Conservation (phyloP, 1,140 invertebrate genomes). For the Neuroterus valhalla region DNA sequence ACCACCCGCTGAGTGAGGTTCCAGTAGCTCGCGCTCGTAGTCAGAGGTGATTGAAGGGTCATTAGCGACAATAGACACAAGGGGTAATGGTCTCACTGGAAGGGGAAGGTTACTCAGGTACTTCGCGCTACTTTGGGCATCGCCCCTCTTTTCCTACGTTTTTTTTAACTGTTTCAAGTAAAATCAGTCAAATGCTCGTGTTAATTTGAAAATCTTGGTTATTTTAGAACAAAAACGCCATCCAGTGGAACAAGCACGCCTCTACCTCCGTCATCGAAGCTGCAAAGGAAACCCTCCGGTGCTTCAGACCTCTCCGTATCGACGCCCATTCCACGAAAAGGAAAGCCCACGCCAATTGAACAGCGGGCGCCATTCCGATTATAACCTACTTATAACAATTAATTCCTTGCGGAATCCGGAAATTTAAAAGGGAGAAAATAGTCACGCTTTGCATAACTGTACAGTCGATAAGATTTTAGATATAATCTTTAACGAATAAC, state of each 20-base stretch:
- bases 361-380: slow-evolving; percentile 81
- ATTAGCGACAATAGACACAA: too few relatives aligned
- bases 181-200: too few relatives aligned
- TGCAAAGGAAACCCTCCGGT: slow-evolving; percentile 81
- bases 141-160: too few relatives aligned
- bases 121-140: too few relatives aligned
- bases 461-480: slow-evolving; percentile 27
- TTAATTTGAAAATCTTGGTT: too few relatives aligned
- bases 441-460: slow-evolving; percentile 28
- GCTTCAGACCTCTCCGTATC: slow-evolving; percentile 78
- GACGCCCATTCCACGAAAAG: slow-evolving; percentile 68
- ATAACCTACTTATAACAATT: slow-evolving; percentile 66
- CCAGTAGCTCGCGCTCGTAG: too few relatives aligned
- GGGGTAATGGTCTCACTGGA: too few relatives aligned
- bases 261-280: slow-evolving; percentile 78
- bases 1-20: too few relatives aligned
- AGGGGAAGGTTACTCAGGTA: too few relatives aligned
- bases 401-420: neutral
- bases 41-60: too few relatives aligned
- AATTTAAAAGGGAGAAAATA: slow-evolving; percentile 13
- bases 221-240: slow-evolving; percentile 79
- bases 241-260: slow-evolving; percentile 82
- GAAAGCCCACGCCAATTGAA: slow-evolving; percentile 77
- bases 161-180: too few relatives aligned
- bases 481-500: slow-evolving; percentile 29